These are phyloP conservation scores for Kryphioiulus occultus DNA, from an alignment of 2,888 invertebrate genomes.

Conservation along the genomic window DNA sequence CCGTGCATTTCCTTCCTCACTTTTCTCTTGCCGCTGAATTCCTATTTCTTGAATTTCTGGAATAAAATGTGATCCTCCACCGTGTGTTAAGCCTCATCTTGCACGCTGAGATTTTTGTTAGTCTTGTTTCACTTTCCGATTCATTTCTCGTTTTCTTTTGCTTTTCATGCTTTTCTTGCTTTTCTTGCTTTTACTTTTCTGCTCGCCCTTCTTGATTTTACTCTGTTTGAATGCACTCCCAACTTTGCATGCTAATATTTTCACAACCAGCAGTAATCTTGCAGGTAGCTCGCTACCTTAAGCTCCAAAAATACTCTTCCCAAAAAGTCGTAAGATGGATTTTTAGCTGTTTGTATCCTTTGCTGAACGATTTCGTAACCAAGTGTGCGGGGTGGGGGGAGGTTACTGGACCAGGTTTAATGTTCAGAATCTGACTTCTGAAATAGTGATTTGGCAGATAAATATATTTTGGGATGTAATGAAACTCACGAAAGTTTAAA, in stretches of 20 bases:
- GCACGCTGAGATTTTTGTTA: background rate
- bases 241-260: background rate
- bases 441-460: background rate
- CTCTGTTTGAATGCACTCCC: background rate
- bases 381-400: background rate
- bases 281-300: background rate
- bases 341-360: background rate
- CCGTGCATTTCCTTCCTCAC: background rate
- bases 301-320: background rate
- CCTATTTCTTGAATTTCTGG: background rate
- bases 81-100: background rate
- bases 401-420: background rate
- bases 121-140: background rate
- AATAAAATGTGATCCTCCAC: slow-evolving; percentile 5
- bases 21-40: background rate
- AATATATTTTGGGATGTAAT: too few species aligned
- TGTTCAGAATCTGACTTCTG: background rate
- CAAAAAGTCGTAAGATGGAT: background rate
- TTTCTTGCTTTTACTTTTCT: background rate
- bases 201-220: background rate
- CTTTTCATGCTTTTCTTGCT: background rate
- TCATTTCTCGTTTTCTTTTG: background rate
- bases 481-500: too few species aligned
- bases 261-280: background rate
- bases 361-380: background rate